A percentile compares a stretch with the other conserved stretches of the same genome.
These are phyloP conservation scores for Elachura formosa DNA, from an alignment of 2,113 vertebrate species.

Conservation along the genomic window DNA sequence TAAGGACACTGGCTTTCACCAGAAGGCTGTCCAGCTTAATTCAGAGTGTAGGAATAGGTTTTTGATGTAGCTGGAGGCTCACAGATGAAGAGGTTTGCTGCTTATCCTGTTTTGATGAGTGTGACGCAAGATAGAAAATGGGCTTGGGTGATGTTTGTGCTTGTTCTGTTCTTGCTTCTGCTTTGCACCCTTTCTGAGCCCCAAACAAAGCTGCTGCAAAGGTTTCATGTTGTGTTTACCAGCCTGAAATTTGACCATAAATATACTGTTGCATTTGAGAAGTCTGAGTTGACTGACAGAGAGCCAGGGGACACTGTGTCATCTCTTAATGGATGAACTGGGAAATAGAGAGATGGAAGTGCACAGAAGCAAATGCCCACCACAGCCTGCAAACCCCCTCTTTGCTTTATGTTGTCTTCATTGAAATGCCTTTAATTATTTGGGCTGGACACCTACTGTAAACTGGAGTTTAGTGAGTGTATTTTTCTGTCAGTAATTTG, in stretches of 20 bases:
- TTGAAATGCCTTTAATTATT: background rate
- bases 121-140: background rate
- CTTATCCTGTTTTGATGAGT: accelerated
- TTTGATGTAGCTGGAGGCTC: background rate
- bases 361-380: background rate
- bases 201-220: background rate
- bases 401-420: background rate
- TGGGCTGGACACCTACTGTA: background rate
- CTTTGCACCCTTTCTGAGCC: background rate
- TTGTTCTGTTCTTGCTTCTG: accelerated
- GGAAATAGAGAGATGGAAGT: background rate
- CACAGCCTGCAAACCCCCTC: background rate
- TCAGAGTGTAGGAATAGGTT: background rate
- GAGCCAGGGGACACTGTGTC: background rate
- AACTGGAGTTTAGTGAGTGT: background rate
- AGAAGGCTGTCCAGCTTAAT: background rate
- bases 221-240: background rate
- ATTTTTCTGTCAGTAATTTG: background rate
- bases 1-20: background rate
- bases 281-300: background rate
- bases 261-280: background rate
- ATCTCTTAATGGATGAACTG: background rate
- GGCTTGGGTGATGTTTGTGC: background rate
- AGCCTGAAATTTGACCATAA: background rate
- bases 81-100: background rate